Evolutionary conservation across 2,797 vertebrate species (phyloP), one percentile per base, ranked within the genome.

Genomic region (Anisognathus igniventris): DNA sequence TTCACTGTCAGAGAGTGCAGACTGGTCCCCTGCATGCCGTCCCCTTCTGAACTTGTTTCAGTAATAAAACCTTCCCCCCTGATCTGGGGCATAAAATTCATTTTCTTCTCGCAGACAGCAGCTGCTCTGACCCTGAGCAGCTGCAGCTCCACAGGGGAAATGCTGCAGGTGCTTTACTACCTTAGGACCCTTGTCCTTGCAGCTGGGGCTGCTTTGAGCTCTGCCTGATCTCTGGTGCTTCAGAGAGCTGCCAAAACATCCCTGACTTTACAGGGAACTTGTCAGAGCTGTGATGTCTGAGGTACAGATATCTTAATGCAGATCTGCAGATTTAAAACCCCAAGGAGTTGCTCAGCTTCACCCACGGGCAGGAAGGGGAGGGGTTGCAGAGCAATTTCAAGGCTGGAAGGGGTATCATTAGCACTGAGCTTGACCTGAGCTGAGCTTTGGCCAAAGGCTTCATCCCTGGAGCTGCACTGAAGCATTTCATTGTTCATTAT

Each of bases 401-500:
- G 90, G 76, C 90, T 86, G 53, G 53, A 92, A 85, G 68, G 14
- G 33, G 14, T 78, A 27, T 91, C 58, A n/a, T 90, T 94, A 96
- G 90, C 68, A 54, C 85, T 24, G 78, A 89, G 81, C 74, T 74
- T 91, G 87, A 95, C 96, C 91, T 86, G 75, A 91, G 72, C 56
- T 92, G 93, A 94, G 83, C 90, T 88, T 86, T 95, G 93, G 90
- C 93, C 64, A 39, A 76, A 60, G 86, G 90, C 84, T 90, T 88
- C 37, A 45, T 93, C 83, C 77, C 70, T 51, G 60, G 73, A 92
- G 90, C 80, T 56, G 73, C 71, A 92, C 3, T 76, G 93, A 88
- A 86, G 60, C 64, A 73, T 92, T 95, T 95, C 76, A 84, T 70
- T 88, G 88, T 86, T 95, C 80, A 76, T 96, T 95, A 95, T 93